Base-by-base conservation (phyloP, 2,888 invertebrate species). In the Colletes collaris region DNA sequence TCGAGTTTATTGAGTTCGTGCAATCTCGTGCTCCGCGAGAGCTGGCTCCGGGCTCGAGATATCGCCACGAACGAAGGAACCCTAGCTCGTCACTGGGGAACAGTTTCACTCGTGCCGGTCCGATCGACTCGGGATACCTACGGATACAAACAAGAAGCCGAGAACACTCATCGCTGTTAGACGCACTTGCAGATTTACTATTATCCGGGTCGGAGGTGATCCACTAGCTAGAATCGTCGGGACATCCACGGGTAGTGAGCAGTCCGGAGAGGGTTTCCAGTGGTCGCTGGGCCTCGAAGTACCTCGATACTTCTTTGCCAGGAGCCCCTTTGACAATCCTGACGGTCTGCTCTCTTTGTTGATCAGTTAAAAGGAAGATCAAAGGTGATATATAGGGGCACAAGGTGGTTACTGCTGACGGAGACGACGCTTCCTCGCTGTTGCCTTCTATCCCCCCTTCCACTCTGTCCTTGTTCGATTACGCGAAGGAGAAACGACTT, bases 341-440 rank as follows among this genome's bases (percentile, higher is more conserved):
- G 27, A 27, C 50, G 67, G 55, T 35, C 49, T 66, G 78, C 64
- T 64, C 78, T 64, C 70, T 65, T 68, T 46, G 16, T 65, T 40
- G 65, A 77, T 84, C 68, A 37, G 53, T 60, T 58, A 73, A 72
- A 66, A 76, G 75, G 75, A 82, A 74, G 80, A 75, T 77, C 67
- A 63, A 60, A 65, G 59, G 62, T 77, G 80, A 84, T 77, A 78
- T 67, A 77, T 76, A 58, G 69, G 82, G 70, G 59, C 73, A 59
- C 62, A 58, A 60, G 72, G 74, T 79, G 69, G 52, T 75, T 69
- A 63, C 62, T 76, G 76, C 52, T 64, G 62, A 19, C 56, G 13
- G 16, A 60, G 55, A 76, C 60, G 60, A 55, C 35, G 60, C 73
- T 71, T 67, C 50, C 19, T 55, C 58, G 46, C 56, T 62, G n/a